Conservation (phyloP, 2,888 invertebrate genomes). For the Xestia sexstrigata region DNA sequence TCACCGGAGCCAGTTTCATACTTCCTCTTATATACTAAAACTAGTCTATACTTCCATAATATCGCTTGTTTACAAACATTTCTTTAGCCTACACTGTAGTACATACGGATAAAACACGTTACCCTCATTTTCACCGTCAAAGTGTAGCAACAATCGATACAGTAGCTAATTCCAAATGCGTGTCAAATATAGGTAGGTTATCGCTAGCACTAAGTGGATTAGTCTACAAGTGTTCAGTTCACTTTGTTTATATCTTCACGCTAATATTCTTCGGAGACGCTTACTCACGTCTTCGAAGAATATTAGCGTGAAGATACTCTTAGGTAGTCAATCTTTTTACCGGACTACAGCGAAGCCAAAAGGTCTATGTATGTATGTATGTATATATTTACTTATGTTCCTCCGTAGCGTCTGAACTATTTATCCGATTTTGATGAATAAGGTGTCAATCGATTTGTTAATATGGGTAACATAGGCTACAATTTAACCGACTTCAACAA, state of each 20-base stretch:
- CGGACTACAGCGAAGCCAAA: too few species aligned
- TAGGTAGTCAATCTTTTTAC: neutral
- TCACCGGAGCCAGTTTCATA: too few species aligned
- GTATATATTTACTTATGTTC: too few species aligned
- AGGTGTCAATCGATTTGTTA: too few species aligned
- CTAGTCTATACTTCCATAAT: neutral
- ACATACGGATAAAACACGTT: neutral
- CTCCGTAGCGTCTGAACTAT: too few species aligned
- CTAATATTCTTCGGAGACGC: neutral
- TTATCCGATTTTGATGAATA: too few species aligned
- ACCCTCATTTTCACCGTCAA: constrained; percentile 27
- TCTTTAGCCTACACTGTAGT: neutral
- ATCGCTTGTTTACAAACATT: constrained; percentile 5
- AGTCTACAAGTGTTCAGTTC: constrained; percentile 13
- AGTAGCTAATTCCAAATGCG: constrained; percentile 38
- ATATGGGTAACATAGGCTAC: too few species aligned
- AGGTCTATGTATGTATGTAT: too few species aligned
- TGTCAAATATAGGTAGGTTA: constrained; percentile 42
- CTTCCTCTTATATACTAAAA: too few species aligned
- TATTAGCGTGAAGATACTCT: neutral
- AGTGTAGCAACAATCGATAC: constrained; percentile 50
- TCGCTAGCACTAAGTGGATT: constrained; percentile 38
- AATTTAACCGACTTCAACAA: too few species aligned
- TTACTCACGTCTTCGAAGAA: too few species aligned
- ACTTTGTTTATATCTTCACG: constrained; percentile 18